A percentile compares a stretch with the other conserved stretches of the same genome.
These are phyloP conservation scores for Phenganax stokvisi DNA, from an alignment of 92 coral and sea anemone species.

Conservation along the genomic window DNA sequence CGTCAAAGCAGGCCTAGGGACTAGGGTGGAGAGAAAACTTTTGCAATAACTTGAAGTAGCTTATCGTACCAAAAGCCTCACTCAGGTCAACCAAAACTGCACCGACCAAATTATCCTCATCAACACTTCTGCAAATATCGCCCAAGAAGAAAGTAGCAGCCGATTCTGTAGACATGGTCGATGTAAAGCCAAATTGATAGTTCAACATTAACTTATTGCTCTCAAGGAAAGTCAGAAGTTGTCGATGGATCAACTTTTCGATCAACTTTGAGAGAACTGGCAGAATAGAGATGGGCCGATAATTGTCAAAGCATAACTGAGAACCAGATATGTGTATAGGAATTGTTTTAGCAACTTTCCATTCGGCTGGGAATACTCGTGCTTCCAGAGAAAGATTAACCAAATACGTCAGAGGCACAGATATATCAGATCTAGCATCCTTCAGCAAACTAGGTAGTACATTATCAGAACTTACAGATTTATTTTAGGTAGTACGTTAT, in stretches of 20 bases:
- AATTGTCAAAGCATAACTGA: neutral
- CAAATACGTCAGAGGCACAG: neutral
- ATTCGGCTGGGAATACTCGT: constrained; percentile 15
- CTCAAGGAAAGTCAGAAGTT: neutral
- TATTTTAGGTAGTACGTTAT: constrained; percentile 7
- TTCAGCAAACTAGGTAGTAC: neutral
- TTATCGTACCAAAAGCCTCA: constrained; percentile 14
- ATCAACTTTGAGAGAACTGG: constrained; percentile 6
- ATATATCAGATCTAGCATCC: constrained; percentile 13
- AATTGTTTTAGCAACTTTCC: constrained; percentile 17
- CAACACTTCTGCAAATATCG: neutral
- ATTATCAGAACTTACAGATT: constrained; percentile 9
- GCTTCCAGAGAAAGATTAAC: neutral
- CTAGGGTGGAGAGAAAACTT: too few species aligned
- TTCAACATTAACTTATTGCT: neutral
- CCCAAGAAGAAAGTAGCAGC: neutral
- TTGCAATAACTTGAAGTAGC: neutral
- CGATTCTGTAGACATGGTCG: neutral
- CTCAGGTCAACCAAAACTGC: constrained; percentile 14
- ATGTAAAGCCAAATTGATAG: constrained; percentile 3
- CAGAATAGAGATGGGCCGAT: constrained; percentile 15
- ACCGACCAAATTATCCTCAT: neutral
- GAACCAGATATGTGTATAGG: constrained; percentile 3
- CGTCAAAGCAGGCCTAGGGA: too few species aligned
- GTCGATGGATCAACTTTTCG: neutral